Base-by-base conservation (phyloP, 2,888 invertebrate species). In the Furcula furcula region DNA sequence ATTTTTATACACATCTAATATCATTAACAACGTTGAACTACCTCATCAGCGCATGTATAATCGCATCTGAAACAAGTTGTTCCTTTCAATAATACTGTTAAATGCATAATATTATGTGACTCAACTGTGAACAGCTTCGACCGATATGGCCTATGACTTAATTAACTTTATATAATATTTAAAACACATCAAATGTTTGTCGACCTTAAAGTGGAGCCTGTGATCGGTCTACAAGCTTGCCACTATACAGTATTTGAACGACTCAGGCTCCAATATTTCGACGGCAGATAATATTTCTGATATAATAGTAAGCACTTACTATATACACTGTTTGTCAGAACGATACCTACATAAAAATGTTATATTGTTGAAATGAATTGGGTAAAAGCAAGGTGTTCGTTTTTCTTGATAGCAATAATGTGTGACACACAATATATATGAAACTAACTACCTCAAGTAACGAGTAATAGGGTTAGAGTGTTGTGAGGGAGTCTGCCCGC, bases 371-470 rank as follows among this genome's bases (percentile, higher is more conserved):
- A 26, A 9, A 77, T 54, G 76, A 68, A 69, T 69, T 80, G 71
- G 82, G 75, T 72, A 65, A 77, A 76, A 69, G 70, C 72, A 33
- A 47, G 36, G 36, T 75, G 72, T 76, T 59, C n/a, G n/a, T n/a
- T 77, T 76, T 67, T 70, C 65, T 72, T 73, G 66, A 76, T 83
- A 83, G 79, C 76, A 84, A 77, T 84, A 76, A 73, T 67, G 76
- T 68, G 66, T 76, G 69, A 72, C 66, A 76, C 72, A n/a, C 76
- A 20, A 20, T 14, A 75, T 74, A 66, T 67, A 63, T 70, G 82
- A 65, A 86, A 87, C 81, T 70, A 85, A 78, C 87, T 88, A 88
- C 87, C 87, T 88, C 87, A 87, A 72, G 60, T 80, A 78, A 79
- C 76, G 76, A 76, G 76, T 82, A 72, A 75, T 82, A 80, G 69